A percentile compares a stretch with the other conserved stretches of the same genome.
These are phyloP conservation scores for Drosophila sp. DNA, from an alignment of 1,140 invertebrate species.

Conservation along the genomic window DNA sequence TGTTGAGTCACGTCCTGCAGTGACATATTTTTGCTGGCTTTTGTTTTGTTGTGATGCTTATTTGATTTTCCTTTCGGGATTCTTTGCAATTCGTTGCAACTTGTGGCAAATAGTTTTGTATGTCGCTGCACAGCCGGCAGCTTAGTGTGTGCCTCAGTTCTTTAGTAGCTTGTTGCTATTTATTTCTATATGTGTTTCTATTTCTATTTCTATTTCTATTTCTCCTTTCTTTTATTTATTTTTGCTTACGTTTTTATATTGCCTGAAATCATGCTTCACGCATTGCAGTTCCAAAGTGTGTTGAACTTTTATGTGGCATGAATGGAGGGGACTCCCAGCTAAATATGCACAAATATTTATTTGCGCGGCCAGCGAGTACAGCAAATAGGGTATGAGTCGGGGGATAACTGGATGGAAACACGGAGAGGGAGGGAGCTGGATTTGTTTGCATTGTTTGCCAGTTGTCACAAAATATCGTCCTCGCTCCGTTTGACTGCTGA, in stretches of 20 bases:
- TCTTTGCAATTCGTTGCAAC: slow-evolving; percentile 60
- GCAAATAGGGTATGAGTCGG: not conserved
- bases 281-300: slow-evolving; percentile 72
- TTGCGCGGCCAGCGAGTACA: slow-evolving; percentile 40
- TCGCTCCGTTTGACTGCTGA: slow-evolving; percentile 6
- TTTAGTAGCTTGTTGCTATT: slow-evolving; percentile 27
- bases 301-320: slow-evolving; percentile 68
- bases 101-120: slow-evolving; percentile 80
- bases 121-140: slow-evolving; percentile 50
- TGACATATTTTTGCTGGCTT: slow-evolving; percentile 37
- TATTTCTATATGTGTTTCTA: slow-evolving; percentile 30
- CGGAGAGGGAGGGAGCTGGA: not conserved
- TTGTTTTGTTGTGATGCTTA: slow-evolving; percentile 75
- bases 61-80: slow-evolving; percentile 63
- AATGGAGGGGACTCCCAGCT: slow-evolving; percentile 40
- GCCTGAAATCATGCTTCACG: slow-evolving; percentile 65
- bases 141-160: slow-evolving; percentile 63
- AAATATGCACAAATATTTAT: slow-evolving; percentile 83
- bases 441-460: slow-evolving; percentile 58
- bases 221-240: slow-evolving; percentile 33
- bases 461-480: slow-evolving; percentile 67
- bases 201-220: slow-evolving; percentile 20
- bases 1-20: slow-evolving; percentile 59
- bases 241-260: slow-evolving; percentile 39
- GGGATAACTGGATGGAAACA: not conserved